Evolutionary conservation across 2,113 vertebrate genomes (phyloP).

Genomic region (Tautogolabrus adspersus): DNA sequence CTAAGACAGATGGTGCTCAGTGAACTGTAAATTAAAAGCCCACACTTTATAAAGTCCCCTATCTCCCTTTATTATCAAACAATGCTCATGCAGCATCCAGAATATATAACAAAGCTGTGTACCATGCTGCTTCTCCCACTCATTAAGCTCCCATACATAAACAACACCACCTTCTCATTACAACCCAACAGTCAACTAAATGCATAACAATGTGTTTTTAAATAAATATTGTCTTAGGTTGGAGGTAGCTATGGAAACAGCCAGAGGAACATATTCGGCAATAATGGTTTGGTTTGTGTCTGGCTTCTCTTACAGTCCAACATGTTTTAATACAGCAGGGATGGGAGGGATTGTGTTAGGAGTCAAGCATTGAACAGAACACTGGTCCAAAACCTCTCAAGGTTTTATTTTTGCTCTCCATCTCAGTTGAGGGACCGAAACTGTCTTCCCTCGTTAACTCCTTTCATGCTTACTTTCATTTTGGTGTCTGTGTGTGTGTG

Average conservation of each 20-base stretch:
- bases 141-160: constrained; percentile 19
- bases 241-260: constrained; percentile 73
- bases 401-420: constrained; percentile 8
- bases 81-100: not conserved
- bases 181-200: constrained; percentile 42
- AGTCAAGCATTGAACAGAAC: constrained; percentile 34
- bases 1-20: not conserved
- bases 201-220: constrained; percentile 64
- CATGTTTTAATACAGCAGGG: constrained; percentile 37
- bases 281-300: constrained; percentile 47
- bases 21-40: not conserved
- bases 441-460: not conserved
- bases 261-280: constrained; percentile 49
- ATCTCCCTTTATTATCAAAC: not conserved
- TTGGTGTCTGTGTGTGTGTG: constrained; percentile 9
- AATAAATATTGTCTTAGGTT: constrained; percentile 67
- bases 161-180: constrained; percentile 27
- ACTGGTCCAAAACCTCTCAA: constrained; percentile 20
- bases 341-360: constrained; percentile 34
- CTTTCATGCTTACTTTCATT: not conserved
- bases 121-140: constrained; percentile 3
- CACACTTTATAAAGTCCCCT: not conserved
- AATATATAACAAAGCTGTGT: not conserved
- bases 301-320: constrained; percentile 33
- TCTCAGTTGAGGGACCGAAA: constrained; percentile 25